These are phyloP conservation scores for Dicyrtoma fusca DNA, from an alignment of 2,888 invertebrate species.

Conservation along the genomic window DNA sequence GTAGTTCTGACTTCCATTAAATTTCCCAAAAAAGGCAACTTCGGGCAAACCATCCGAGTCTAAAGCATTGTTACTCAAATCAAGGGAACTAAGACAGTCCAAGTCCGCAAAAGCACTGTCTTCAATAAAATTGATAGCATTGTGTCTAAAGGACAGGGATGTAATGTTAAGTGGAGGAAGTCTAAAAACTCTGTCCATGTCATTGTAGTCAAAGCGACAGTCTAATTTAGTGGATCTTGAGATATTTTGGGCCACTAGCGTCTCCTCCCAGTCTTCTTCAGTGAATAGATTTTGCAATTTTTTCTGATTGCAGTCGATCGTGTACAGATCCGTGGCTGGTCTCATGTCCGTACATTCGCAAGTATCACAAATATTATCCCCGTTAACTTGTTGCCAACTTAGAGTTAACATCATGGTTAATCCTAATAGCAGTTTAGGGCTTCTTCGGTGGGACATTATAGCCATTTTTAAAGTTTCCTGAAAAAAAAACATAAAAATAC, in stretches of 20 bases:
- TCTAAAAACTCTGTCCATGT: conserved; percentile 30
- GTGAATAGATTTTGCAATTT: conserved; percentile 11
- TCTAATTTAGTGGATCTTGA: conserved; percentile 23
- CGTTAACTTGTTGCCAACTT: not conserved
- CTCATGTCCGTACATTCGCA: conserved; percentile 28
- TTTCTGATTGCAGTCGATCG: conserved; percentile 24
- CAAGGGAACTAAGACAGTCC: conserved; percentile 36
- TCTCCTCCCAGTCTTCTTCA: conserved; percentile 34
- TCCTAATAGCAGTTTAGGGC: not conserved
- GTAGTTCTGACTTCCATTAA: conserved; percentile 38
- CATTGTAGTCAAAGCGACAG: conserved; percentile 44
- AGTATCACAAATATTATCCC: conserved; percentile 29
- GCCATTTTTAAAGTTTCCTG: not conserved
- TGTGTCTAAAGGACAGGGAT: conserved; percentile 40
- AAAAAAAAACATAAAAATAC: not conserved
- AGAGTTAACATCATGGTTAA: not conserved
- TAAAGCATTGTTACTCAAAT: conserved; percentile 49
- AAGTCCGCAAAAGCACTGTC: conserved; percentile 47
- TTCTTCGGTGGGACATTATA: not conserved
- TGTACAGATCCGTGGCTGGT: not conserved
- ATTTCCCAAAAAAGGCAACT: conserved; percentile 44
- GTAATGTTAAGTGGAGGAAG: conserved; percentile 41
- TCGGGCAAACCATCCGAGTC: conserved; percentile 39
- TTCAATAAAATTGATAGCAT: conserved; percentile 45
- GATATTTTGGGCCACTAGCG: conserved; percentile 26